phyloP scores from a whole-genome alignment of 1,140 invertebrate species.

The Grapholita molesta region DNA sequence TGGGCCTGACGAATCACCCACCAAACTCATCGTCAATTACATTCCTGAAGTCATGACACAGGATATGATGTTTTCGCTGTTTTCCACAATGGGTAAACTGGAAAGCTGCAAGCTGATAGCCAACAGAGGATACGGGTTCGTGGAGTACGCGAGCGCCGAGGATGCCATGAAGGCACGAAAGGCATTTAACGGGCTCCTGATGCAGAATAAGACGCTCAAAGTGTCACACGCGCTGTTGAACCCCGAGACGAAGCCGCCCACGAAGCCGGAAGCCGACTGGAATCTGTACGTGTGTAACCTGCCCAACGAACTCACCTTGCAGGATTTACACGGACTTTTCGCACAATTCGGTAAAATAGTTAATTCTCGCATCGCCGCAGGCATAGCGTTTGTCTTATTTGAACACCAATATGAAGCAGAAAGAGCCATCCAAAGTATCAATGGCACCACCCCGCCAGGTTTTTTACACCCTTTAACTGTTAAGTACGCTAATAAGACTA shows the following conservation, averaged over 20 bases:
- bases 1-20: conserved; percentile 77
- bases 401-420: conserved; percentile 76
- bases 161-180: conserved; percentile 75
- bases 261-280: conserved; percentile 77
- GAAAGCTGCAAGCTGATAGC: conserved; percentile 79
- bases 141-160: conserved; percentile 74
- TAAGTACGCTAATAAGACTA: conserved; percentile 79
- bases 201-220: conserved; percentile 78
- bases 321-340: conserved; percentile 76
- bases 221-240: conserved; percentile 76
- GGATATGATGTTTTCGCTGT: conserved; percentile 78
- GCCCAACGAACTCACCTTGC: conserved; percentile 77
- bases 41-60: conserved; percentile 79
- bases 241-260: conserved; percentile 72
- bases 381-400: conserved; percentile 76
- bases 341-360: conserved; percentile 78
- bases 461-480: conserved; percentile 76
- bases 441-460: conserved; percentile 71
- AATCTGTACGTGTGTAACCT: conserved; percentile 78
- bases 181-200: conserved; percentile 75
- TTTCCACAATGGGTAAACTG: conserved; percentile 78
- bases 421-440: conserved; percentile 72
- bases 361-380: conserved; percentile 75
- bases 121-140: conserved; percentile 78
- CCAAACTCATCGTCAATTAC: conserved; percentile 79